Conservation (phyloP, 2,113 vertebrate genomes). For the Rhagologus leucostigma region DNA sequence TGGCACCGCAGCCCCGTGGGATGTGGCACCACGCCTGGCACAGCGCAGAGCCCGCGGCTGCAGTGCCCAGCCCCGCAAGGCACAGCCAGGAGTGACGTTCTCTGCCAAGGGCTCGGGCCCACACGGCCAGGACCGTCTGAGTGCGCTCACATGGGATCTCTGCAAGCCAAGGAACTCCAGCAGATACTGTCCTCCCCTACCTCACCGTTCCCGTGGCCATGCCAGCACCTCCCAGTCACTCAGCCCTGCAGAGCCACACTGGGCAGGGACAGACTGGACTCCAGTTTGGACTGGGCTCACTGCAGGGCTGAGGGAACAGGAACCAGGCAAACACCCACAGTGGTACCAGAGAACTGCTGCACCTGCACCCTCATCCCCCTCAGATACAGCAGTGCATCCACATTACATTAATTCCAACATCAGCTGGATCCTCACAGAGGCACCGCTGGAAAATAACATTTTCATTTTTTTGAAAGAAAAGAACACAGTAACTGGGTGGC, state of each 20-base stretch:
- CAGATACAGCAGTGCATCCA: fast-evolving
- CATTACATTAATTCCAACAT: fast-evolving
- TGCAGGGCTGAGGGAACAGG: neutral
- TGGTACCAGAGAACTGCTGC: neutral
- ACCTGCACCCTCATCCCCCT: neutral
- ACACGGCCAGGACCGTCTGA: fast-evolving
- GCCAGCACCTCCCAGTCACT: neutral
- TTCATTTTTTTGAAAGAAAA: neutral
- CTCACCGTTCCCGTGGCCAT: fast-evolving
- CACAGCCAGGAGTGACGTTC: fast-evolving
- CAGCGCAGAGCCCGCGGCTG: fast-evolving
- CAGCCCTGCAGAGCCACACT: neutral
- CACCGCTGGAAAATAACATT: neutral
- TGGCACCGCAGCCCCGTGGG: too few species aligned
- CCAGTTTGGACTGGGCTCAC: neutral
- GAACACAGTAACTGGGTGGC: neutral
- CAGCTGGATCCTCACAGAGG: neutral
- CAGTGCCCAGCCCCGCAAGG: too few species aligned
- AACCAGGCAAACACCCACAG: too few species aligned
- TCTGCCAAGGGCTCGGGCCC: neutral
- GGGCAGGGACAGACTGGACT: neutral
- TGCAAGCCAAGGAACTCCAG: neutral
- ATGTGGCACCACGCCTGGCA: fast-evolving
- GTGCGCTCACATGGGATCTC: fast-evolving
- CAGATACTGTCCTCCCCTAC: fast-evolving